Evolutionary conservation across 2,797 vertebrate species (phyloP).

Genomic region (Cynopterus sphinx): DNA sequence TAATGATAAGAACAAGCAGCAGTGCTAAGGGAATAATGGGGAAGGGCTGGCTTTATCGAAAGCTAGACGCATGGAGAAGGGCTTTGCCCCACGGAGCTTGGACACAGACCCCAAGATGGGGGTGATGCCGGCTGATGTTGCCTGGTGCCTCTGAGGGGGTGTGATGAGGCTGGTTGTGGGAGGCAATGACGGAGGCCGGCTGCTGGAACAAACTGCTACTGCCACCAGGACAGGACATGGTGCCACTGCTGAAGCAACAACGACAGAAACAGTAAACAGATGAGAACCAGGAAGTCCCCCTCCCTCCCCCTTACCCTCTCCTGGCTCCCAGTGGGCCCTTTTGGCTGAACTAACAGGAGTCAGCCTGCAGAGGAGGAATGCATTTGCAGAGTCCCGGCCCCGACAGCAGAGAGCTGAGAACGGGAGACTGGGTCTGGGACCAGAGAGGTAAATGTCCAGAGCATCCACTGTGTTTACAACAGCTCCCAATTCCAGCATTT

Average conservation of each 20-base stretch:
- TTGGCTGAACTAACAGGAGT: neutral
- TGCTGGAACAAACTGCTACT: neutral
- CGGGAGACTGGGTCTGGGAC: neutral
- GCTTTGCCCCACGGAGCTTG: neutral
- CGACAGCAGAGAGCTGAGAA: neutral
- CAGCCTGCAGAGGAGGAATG: neutral
- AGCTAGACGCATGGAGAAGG: neutral
- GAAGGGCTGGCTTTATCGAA: neutral
- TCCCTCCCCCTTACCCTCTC: no score
- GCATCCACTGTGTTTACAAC: fast-evolving
- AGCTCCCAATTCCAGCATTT: neutral
- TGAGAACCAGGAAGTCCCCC: neutral
- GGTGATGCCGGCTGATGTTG: neutral
- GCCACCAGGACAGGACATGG: neutral
- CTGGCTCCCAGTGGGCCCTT: neutral
- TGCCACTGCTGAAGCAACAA: neutral
- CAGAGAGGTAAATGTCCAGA: no score
- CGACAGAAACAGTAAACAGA: neutral
- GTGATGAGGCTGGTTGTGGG: neutral
- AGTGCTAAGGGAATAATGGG: fast-evolving
- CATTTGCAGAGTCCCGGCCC: neutral
- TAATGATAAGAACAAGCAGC: neutral
- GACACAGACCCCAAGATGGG: neutral
- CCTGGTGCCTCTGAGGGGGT: neutral
- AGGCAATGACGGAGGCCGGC: neutral